Evolutionary conservation across 2,888 invertebrate species (phyloP), one percentile per base, ranked within the genome.

Genomic region (Xylota segnis): DNA sequence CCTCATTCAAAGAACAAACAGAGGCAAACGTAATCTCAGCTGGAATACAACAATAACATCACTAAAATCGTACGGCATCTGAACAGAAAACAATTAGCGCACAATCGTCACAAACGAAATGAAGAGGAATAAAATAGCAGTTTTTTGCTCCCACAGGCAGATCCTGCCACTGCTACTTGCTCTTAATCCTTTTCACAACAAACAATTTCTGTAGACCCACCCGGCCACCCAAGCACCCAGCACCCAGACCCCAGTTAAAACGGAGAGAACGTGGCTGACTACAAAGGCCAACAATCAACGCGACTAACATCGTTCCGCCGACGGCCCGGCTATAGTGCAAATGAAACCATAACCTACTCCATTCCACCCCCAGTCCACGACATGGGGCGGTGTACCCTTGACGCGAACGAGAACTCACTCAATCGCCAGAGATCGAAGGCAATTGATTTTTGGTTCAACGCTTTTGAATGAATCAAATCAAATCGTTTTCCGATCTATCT

Each of bases 361-460:
- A 40, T 32, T 16, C 45, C 61, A 12, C 27, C 10, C 40, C 9
- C 32, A 4, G 43, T 2, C 7, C 9, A 56, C 18, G 32, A n/a
- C 14, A n/a, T 16, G 29, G 32, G 34, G 37, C 9, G 50, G 66
- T 37, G 27, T 12, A 43, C 10, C 37, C 50, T 58, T 66, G 23
- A 75, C 76, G 81, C 71, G 71, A 75, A 47, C 75, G 59, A n/a
- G n/a, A 76, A 71, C 82, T 86, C 86, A 82, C 86, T 86, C 86
- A 86, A 77, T 86, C 82, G 86, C 82, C 86, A 76, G 86, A 82
- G 86, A 86, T 86, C 86, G 86, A 86, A 86, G 86, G 71, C 86
- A 86, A 86, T 86, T 86, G 86, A 82, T 86, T 86, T 86, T 86
- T 77, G 86, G 86, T 86, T 86, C 86, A 86, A 86, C 86, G 86